Conservation (phyloP, 1,140 invertebrate genomes). For the Drosophila rhopaloa region DNA sequence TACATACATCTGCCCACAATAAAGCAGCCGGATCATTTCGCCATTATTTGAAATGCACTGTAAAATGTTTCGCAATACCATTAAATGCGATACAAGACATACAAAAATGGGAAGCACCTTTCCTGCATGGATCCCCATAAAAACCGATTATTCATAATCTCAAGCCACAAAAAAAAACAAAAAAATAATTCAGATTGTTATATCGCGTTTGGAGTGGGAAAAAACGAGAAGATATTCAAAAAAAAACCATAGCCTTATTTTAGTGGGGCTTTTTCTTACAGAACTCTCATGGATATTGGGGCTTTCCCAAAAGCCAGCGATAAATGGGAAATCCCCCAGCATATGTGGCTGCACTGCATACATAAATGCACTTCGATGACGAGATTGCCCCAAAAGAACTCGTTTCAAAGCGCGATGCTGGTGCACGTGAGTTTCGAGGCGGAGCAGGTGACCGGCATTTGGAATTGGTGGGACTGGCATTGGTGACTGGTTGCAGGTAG, state of each 20-base stretch:
- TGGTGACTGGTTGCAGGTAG: slow-evolving; percentile 38
- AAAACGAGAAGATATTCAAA: slow-evolving; percentile 12
- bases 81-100: not conserved
- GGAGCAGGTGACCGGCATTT: not conserved
- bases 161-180: too few species aligned
- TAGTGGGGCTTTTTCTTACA: slow-evolving; percentile 22
- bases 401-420: not conserved
- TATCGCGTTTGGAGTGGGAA: slow-evolving; percentile 3
- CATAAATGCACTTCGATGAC: slow-evolving; percentile 1
- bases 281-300: slow-evolving; percentile 16
- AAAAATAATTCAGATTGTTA: not conserved
- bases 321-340: slow-evolving; percentile 31
- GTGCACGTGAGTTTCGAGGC: slow-evolving; percentile 35
- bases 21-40: slow-evolving; percentile 14
- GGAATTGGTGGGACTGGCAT: not conserved
- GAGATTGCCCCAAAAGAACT: slow-evolving; percentile 4
- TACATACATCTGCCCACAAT: not conserved
- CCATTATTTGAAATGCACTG: slow-evolving; percentile 11
- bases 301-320: slow-evolving; percentile 12
- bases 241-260: not conserved
- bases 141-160: not conserved
- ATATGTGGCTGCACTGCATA: slow-evolving; percentile 15
- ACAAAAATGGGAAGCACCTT: not conserved
- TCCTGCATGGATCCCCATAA: not conserved
- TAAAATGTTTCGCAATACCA: slow-evolving; percentile 14